Percentiles rank a stretch among this genome's conserved stretches.
phyloP scores from a whole-genome alignment of 2,113 vertebrate genomes.

The Vulpes lagopus region DNA sequence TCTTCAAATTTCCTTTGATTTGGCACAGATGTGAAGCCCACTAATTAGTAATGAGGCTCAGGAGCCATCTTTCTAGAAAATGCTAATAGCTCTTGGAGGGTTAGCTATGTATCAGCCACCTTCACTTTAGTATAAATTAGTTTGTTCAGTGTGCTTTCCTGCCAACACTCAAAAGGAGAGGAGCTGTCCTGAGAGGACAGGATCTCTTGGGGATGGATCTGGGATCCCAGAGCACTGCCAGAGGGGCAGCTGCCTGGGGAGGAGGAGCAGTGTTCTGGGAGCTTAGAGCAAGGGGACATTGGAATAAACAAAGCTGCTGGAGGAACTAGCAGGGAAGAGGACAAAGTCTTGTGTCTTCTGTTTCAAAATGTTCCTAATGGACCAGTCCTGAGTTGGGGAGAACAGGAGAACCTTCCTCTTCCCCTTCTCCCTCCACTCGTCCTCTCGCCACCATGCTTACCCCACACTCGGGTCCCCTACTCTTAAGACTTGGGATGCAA shows the following conservation, averaged over 20 bases:
- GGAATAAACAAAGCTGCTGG: background rate
- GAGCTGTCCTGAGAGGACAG: background rate
- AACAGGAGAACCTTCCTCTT: too few species aligned
- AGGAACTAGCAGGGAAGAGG: background rate
- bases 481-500: background rate
- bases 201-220: background rate
- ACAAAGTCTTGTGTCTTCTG: background rate
- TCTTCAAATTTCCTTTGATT: background rate
- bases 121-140: background rate
- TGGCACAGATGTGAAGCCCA: background rate
- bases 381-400: background rate
- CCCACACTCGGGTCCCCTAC: background rate
- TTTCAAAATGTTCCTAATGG: background rate
- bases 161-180: background rate
- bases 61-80: background rate
- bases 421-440: background rate
- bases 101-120: background rate
- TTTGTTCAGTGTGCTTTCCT: background rate
- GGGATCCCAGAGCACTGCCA: background rate
- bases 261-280: background rate
- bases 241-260: background rate
- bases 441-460: fast-evolving
- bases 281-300: background rate
- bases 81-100: background rate
- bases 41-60: background rate